Percentiles rank a stretch among this genome's conserved stretches.
phyloP scores from a whole-genome alignment of 23 tunicate species.

The Styela plicata region DNA sequence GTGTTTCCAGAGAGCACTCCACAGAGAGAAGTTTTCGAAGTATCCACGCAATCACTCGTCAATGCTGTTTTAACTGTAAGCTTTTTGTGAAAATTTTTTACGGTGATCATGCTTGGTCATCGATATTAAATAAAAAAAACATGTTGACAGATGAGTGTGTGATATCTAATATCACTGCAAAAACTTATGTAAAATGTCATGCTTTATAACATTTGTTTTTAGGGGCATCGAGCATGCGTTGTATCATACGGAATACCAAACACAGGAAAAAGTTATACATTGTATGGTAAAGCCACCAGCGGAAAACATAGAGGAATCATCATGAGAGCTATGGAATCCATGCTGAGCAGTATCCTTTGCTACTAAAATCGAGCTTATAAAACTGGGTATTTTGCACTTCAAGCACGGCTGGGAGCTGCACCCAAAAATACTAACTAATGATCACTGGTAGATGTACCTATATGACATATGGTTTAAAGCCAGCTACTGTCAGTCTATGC shows the following conservation, averaged over 20 bases:
- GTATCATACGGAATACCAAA: slow-evolving; percentile 80
- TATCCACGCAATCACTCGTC: slow-evolving; percentile 79
- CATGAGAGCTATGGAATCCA: slow-evolving; percentile 66
- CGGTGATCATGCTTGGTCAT: too few relatives aligned
- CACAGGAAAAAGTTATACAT: slow-evolving; percentile 83
- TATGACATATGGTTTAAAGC: too few relatives aligned
- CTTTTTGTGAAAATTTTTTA: neutral
- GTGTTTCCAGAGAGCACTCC: slow-evolving; percentile 63
- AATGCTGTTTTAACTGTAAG: slow-evolving; percentile 50
- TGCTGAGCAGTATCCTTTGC: slow-evolving; percentile 34
- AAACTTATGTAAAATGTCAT: neutral
- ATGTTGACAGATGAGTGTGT: neutral
- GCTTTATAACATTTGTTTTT: neutral
- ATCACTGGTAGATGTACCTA: too few relatives aligned
- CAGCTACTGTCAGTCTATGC: too few relatives aligned
- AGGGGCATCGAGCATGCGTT: slow-evolving; percentile 77
- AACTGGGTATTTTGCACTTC: too few relatives aligned
- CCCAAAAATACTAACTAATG: too few relatives aligned
- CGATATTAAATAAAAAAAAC: neutral
- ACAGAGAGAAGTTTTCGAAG: slow-evolving; percentile 92
- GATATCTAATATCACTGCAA: neutral
- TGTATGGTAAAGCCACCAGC: slow-evolving; percentile 92
- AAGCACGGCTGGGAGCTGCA: neutral
- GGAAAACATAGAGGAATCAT: slow-evolving; percentile 91
- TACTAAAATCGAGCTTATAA: too few relatives aligned